Percentiles rank a stretch among this genome's conserved stretches.
Evolutionary conservation across 2,888 invertebrate species (phyloP).

Genomic region (Acanthococcus lagerstroemiae): DNA sequence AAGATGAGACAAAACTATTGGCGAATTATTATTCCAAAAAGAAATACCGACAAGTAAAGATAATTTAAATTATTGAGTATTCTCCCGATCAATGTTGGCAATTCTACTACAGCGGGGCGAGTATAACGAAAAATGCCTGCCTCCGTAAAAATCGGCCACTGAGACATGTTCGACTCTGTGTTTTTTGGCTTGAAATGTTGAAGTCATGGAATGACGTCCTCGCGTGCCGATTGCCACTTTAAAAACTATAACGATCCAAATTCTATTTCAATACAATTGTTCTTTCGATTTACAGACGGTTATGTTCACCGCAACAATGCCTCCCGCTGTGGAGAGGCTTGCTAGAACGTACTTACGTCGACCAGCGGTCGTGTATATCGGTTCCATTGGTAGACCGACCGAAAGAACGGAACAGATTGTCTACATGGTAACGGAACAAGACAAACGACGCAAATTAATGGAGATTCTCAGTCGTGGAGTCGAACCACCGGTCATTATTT

Average conservation of each 20-base stretch:
- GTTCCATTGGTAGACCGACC: slow-evolving; percentile 91
- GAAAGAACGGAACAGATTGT: slow-evolving; percentile 97
- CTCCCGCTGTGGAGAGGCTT: slow-evolving; percentile 90
- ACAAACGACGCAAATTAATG: slow-evolving; percentile 92
- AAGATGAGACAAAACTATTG: slow-evolving; percentile 80
- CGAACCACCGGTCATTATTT: slow-evolving; percentile 97
- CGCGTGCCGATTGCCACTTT: too few relatives aligned
- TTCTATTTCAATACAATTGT: background rate
- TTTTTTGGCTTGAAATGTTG: background rate
- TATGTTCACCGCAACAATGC: slow-evolving; percentile 99
- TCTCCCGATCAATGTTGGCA: background rate
- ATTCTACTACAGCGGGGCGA: background rate
- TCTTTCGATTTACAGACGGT: slow-evolving; percentile 61
- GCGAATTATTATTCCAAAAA: slow-evolving; percentile 92
- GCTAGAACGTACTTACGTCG: slow-evolving; percentile 88
- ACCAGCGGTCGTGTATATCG: slow-evolving; percentile 95
- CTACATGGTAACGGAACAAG: slow-evolving; percentile 86
- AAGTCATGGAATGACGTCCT: too few relatives aligned
- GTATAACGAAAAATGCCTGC: background rate
- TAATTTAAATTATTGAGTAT: too few relatives aligned
- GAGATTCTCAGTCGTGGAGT: slow-evolving; percentile 81
- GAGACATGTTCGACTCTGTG: background rate
- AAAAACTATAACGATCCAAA: background rate
- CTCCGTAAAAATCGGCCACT: background rate
- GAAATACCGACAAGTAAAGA: slow-evolving; percentile 82